Evolutionary conservation across 2,888 invertebrate genomes (phyloP).

Genomic region (Drepanosiphum platanoidis): DNA sequence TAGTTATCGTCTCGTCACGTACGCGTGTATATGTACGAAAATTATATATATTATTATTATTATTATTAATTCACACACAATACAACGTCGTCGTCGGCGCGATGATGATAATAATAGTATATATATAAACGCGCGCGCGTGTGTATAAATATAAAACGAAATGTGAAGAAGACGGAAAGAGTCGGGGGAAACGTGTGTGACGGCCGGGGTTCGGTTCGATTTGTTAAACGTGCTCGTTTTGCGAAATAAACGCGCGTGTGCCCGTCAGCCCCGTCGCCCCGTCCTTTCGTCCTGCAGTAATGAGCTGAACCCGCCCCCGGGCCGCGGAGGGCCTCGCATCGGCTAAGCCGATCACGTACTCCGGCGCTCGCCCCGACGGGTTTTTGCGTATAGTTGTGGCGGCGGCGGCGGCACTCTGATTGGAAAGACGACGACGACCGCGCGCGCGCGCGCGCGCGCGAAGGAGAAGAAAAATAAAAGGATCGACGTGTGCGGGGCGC

Average conservation of each 20-base stretch:
- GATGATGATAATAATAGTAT: neutral
- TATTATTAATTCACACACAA: neutral
- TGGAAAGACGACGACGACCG: slow-evolving; percentile 41
- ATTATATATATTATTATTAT: neutral
- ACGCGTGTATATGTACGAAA: neutral
- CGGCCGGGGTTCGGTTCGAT: slow-evolving; percentile 57
- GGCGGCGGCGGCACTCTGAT: slow-evolving; percentile 32
- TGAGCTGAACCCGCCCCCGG: slow-evolving; percentile 34
- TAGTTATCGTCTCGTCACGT: neutral
- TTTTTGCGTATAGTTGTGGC: slow-evolving; percentile 9
- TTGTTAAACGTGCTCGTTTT: slow-evolving; percentile 62
- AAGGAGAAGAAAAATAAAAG: no score
- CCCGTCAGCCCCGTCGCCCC: neutral
- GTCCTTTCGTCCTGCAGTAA: slow-evolving; percentile 5
- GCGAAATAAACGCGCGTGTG: slow-evolving; percentile 47
- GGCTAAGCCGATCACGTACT: slow-evolving; percentile 53
- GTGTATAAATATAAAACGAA: neutral
- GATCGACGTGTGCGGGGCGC: neutral
- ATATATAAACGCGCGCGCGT: neutral
- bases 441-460: neutral
- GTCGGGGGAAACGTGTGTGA: neutral
- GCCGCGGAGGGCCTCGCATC: slow-evolving; percentile 26
- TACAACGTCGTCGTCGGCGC: neutral
- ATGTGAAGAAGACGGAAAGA: neutral
- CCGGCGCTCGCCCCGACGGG: neutral